Percentiles rank a stretch among this genome's conserved stretches.
Conservation (phyloP, 2,113 vertebrate species). For the Astur gentilis region DNA sequence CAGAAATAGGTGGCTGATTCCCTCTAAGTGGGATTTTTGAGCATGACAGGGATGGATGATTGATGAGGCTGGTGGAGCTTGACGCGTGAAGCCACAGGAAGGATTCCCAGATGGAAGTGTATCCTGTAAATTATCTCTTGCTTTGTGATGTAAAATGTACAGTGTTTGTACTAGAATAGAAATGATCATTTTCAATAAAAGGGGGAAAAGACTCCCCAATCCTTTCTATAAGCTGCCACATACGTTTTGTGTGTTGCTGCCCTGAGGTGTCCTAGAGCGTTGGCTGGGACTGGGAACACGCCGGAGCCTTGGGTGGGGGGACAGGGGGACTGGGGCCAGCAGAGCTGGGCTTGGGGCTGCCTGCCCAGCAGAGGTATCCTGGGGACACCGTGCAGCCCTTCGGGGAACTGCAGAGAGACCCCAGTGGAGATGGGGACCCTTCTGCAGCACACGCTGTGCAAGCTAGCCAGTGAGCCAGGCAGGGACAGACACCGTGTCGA, state of each 20-base stretch:
- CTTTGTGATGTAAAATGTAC: constrained; percentile 76
- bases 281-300: background rate
- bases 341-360: background rate
- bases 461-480: background rate
- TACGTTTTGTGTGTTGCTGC: background rate
- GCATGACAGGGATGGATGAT: background rate
- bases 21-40: background rate
- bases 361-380: background rate
- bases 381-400: rapidly evolving
- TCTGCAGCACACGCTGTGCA: rapidly evolving
- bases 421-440: background rate
- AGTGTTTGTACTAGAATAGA: constrained; percentile 75
- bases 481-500: background rate
- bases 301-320: background rate
- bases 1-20: background rate
- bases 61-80: background rate
- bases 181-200: constrained; percentile 74
- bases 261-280: background rate
- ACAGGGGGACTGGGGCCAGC: background rate
- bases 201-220: background rate
- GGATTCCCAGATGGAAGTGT: constrained; percentile 51
- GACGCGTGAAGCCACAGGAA: background rate
- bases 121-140: constrained; percentile 74
- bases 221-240: constrained; percentile 5
- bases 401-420: background rate